These are phyloP conservation scores for Tringa solitaria DNA, from an alignment of 2,113 vertebrate genomes.

Conservation along the genomic window DNA sequence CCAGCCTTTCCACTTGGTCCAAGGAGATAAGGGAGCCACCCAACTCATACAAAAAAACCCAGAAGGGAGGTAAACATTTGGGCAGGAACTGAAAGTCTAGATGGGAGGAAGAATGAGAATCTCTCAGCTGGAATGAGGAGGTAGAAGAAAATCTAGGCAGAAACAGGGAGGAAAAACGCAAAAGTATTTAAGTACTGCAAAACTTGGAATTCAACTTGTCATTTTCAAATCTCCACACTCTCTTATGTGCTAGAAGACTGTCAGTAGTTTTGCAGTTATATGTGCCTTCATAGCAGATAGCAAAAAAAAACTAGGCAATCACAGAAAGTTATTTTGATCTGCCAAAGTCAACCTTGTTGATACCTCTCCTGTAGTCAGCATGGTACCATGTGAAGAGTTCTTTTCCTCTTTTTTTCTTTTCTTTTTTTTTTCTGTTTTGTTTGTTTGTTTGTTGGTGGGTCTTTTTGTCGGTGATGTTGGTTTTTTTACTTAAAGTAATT, in stretches of 20 bases:
- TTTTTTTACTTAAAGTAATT: not conserved
- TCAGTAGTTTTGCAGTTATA: not conserved
- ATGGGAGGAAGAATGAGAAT: not conserved
- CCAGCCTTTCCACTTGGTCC: not conserved
- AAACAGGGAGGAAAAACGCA: not conserved
- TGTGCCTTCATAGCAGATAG: rapidly evolving
- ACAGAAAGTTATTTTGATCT: not conserved
- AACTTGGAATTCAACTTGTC: not conserved
- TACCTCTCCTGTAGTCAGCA: not conserved
- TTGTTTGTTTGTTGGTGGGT: not conserved
- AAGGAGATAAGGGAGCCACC: not conserved
- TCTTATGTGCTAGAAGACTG: not conserved
- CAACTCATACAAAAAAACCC: not conserved
- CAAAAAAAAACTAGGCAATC: not conserved
- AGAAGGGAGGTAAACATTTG: not conserved
- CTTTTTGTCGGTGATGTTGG: not conserved
- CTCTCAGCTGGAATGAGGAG: not conserved
- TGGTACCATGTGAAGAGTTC: not conserved
- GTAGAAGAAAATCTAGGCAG: not conserved
- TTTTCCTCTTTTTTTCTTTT: not conserved
- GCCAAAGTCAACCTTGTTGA: not conserved
- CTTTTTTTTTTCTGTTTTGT: too few species aligned
- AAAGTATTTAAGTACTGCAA: not conserved
- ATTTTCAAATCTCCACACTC: not conserved
- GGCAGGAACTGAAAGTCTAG: not conserved